These are phyloP conservation scores for Tympanoctomys barrerae DNA, from an alignment of 2,797 vertebrate species.

Conservation along the genomic window DNA sequence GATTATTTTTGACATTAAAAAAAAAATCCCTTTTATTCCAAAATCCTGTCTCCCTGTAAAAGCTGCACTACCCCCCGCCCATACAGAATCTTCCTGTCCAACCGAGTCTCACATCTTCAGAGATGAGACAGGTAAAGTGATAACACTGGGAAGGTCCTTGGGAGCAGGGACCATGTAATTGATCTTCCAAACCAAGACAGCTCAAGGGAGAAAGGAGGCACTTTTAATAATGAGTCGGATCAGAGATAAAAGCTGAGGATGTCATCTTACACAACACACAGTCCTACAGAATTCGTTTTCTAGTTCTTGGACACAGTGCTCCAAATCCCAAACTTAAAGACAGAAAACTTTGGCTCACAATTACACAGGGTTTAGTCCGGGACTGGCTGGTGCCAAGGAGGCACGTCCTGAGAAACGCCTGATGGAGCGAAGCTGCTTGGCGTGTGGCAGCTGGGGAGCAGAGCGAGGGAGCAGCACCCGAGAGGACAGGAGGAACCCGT, in stretches of 20 bases:
- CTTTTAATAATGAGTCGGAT: background rate
- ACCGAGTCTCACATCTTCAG: background rate
- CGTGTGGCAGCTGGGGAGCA: background rate
- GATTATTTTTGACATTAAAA: constrained; percentile 33
- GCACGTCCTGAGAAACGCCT: background rate
- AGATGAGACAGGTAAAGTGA: background rate
- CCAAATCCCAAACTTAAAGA: background rate
- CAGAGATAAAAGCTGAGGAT: background rate
- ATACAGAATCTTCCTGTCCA: accelerated
- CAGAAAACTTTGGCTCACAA: background rate
- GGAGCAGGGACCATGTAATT: background rate
- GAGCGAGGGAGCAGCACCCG: background rate
- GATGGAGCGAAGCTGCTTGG: background rate
- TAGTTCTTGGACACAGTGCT: background rate
- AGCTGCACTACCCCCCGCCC: background rate
- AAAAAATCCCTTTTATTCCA: background rate
- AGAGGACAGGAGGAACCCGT: background rate
- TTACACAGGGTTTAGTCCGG: background rate
- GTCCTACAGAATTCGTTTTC: background rate
- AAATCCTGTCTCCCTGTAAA: background rate
- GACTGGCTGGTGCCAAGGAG: background rate
- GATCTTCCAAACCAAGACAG: background rate
- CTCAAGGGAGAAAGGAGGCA: background rate
- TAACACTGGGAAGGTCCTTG: background rate
- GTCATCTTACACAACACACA: background rate